These are phyloP conservation scores for Pyrgilauda ruficollis DNA, from an alignment of 2,113 vertebrate genomes.

Conservation along the genomic window DNA sequence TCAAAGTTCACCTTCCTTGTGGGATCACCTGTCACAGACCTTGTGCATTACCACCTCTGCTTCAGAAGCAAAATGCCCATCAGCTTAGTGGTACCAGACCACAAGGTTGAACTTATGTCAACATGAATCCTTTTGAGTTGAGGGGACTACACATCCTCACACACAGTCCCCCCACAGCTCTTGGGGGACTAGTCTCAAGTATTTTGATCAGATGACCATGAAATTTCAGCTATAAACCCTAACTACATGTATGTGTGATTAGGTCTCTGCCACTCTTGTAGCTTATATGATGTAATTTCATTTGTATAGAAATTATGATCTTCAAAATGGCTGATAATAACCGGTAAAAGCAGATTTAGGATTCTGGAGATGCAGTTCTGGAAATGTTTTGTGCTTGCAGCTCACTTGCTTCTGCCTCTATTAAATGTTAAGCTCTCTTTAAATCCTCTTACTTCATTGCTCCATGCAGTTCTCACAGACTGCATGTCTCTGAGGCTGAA, in stretches of 20 bases:
- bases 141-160: background rate
- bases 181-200: background rate
- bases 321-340: background rate
- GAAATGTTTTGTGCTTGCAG: background rate
- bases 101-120: background rate
- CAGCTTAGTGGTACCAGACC: background rate
- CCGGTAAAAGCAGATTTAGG: background rate
- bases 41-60: rapidly evolving
- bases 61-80: background rate
- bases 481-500: background rate
- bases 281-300: rapidly evolving
- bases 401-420: background rate
- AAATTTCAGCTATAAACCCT: background rate
- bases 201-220: background rate
- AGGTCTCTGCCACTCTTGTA: background rate
- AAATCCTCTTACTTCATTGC: background rate
- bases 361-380: background rate
- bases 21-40: background rate
- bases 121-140: background rate
- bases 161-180: background rate
- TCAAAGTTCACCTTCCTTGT: background rate
- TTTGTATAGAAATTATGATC: background rate
- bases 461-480: background rate
- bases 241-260: background rate
- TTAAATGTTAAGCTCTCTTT: background rate